Conservation (phyloP, 2,797 vertebrate genomes). For the Erithacus rubecula region DNA sequence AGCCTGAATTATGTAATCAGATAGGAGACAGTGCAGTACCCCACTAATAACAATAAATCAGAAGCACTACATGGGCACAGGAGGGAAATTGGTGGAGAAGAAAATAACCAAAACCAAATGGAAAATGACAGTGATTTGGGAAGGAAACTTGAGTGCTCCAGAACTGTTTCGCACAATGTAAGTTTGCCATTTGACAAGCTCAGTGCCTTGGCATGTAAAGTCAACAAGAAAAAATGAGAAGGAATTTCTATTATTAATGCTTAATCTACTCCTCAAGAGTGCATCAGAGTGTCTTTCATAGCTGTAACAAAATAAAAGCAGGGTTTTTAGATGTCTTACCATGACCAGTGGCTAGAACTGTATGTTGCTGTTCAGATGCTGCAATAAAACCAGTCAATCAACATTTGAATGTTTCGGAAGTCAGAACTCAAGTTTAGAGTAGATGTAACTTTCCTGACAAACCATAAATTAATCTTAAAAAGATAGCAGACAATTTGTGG, state of each 20-base stretch:
- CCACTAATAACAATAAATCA: not conserved
- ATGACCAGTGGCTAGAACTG: not conserved
- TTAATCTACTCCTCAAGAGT: not conserved
- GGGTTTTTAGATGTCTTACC: not conserved
- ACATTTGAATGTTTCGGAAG: not conserved
- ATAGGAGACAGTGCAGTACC: not conserved
- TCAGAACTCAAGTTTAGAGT: not conserved
- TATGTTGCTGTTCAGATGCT: not conserved
- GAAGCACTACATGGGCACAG: accelerated
- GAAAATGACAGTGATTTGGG: not conserved
- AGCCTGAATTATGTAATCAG: not conserved
- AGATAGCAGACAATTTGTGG: not conserved
- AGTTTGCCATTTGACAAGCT: not conserved
- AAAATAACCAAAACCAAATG: not conserved
- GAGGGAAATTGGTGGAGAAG: not conserved
- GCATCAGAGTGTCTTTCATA: not conserved
- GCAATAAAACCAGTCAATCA: not conserved
- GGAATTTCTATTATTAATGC: not conserved
- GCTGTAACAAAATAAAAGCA: not conserved
- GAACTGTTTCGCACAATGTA: not conserved
- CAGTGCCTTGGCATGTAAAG: not conserved
- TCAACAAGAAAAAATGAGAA: not conserved
- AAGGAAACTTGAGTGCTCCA: not conserved
- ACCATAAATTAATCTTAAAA: not conserved
- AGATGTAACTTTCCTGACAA: not conserved